phyloP scores from a whole-genome alignment of 2,888 invertebrate species.

The Agrypnus murinus region DNA sequence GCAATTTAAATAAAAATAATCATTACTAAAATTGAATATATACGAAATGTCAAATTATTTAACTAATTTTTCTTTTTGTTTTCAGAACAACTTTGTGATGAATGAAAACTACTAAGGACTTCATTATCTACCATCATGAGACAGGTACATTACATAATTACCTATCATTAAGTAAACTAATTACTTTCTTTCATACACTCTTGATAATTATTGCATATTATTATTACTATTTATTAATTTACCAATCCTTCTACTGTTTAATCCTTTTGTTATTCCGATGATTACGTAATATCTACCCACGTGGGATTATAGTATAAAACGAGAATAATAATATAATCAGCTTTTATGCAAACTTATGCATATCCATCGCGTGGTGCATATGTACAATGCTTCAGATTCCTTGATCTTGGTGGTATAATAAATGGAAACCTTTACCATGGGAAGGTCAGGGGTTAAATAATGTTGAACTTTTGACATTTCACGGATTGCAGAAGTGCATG shows the following conservation, averaged over 20 bases:
- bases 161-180: slow-evolving; percentile 52
- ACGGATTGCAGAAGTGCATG: slow-evolving; percentile 41
- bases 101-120: slow-evolving; percentile 36
- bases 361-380: slow-evolving; percentile 36
- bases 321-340: background rate
- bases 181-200: too few relatives aligned
- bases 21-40: background rate
- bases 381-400: slow-evolving; percentile 38
- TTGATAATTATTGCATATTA: too few relatives aligned
- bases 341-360: background rate
- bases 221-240: too few relatives aligned
- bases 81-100: slow-evolving; percentile 61
- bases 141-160: too few relatives aligned
- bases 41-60: slow-evolving; percentile 1
- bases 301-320: too few relatives aligned
- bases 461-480: slow-evolving; percentile 64
- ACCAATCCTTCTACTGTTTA: too few relatives aligned
- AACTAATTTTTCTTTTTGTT: slow-evolving; percentile 54
- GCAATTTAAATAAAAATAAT: background rate
- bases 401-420: slow-evolving; percentile 39
- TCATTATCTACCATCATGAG: slow-evolving; percentile 61
- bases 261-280: too few relatives aligned
- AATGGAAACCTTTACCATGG: slow-evolving; percentile 41
- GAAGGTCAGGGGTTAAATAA: slow-evolving; percentile 59
- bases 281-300: too few relatives aligned